Conservation (phyloP, 53 echinoderm and acorn worm genomes). For the Paracentrotus lividus region DNA sequence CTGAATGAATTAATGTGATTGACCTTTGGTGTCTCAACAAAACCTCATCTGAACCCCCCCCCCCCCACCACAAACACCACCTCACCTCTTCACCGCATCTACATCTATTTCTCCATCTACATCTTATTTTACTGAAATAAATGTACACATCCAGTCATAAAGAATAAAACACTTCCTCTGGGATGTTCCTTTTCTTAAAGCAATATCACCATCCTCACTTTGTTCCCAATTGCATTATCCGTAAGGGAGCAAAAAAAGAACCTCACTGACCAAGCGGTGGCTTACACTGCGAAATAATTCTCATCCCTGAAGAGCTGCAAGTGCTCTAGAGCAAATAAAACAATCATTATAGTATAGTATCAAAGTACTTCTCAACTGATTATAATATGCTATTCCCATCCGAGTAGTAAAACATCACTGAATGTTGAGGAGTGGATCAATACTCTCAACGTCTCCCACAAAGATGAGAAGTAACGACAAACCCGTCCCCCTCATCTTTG, state of each 20-base stretch:
- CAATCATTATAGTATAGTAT: background rate
- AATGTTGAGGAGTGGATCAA: background rate
- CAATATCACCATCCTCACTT: conserved; percentile 3
- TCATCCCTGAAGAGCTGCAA: background rate
- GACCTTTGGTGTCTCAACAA: background rate
- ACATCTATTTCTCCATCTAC: background rate
- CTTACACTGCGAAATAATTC: background rate
- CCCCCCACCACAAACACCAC: background rate
- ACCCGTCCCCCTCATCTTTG: background rate
- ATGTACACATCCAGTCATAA: background rate
- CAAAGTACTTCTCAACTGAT: background rate
- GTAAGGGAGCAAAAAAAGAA: background rate
- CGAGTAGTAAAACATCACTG: background rate
- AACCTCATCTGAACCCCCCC: background rate
- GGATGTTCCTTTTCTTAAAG: background rate
- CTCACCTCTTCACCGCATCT: too few species aligned
- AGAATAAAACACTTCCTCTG: background rate
- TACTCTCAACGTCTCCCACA: background rate
- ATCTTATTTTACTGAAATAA: too few species aligned
- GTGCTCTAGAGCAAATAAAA: conserved; percentile 17
- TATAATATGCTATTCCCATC: background rate
- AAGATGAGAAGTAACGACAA: background rate
- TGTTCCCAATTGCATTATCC: conserved; percentile 16
- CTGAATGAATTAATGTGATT: conserved; percentile 9
- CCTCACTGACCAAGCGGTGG: background rate